A percentile compares a stretch with the other conserved stretches of the same genome.
phyloP scores from a whole-genome alignment of 2,797 vertebrate species.

The Syngnathus rostellatus region DNA sequence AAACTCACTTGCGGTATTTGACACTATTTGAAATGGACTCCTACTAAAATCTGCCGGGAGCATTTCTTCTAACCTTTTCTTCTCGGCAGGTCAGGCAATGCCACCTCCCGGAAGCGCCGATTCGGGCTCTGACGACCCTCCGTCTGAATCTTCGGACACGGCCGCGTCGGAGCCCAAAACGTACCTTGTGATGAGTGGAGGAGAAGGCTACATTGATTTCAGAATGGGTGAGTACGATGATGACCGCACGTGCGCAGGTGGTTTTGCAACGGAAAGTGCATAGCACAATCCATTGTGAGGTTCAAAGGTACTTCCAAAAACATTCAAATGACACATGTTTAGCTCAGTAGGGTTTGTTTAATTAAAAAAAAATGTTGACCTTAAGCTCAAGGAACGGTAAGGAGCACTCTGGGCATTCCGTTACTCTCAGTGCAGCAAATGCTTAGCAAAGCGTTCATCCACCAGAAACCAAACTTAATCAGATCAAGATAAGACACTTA shows the following conservation, averaged over 20 bases:
- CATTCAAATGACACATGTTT: not conserved
- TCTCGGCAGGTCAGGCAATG: conserved; percentile 79
- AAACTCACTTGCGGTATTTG: not conserved
- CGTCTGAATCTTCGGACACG: conserved; percentile 68
- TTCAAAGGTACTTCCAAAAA: not conserved
- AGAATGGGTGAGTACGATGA: conserved; percentile 79
- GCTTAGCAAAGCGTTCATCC: not conserved
- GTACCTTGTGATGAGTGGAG: conserved; percentile 89
- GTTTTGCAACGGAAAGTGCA: not conserved
- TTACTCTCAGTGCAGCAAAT: not conserved
- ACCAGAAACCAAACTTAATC: not conserved
- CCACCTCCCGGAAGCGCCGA: conserved; percentile 83
- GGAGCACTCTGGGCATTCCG: too few species aligned
- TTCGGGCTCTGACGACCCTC: conserved; percentile 81
- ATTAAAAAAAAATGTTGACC: not conserved
- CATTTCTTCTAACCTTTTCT: too few species aligned
- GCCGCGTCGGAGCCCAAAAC: conserved; percentile 63
- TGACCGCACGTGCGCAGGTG: not conserved
- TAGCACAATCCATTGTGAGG: not conserved
- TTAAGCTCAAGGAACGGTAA: not conserved
- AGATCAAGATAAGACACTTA: not conserved
- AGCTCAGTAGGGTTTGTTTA: not conserved
- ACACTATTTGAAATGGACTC: not conserved
- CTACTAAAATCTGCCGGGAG: too few species aligned
- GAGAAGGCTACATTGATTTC: conserved; percentile 97